A percentile compares a stretch with the other conserved stretches of the same genome.
Conservation (phyloP, 2,797 vertebrate genomes). For the Chelonia mydas region DNA sequence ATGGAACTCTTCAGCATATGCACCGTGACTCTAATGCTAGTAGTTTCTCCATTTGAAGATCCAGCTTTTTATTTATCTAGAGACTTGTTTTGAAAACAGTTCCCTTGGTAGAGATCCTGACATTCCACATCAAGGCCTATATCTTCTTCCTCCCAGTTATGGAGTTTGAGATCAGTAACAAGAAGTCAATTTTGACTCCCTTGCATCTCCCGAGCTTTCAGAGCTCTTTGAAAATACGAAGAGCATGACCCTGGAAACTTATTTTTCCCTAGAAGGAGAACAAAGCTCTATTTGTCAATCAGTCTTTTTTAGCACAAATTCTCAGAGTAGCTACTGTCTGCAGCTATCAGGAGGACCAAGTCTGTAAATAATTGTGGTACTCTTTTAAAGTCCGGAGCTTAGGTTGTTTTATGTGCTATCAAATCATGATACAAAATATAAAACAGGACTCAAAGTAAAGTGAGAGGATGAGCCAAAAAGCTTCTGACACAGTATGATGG, state of each 20-base stretch:
- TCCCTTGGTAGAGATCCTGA: constrained; percentile 65
- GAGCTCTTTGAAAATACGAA: constrained; percentile 77
- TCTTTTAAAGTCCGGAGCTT: constrained; percentile 37
- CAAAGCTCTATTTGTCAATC: constrained; percentile 75
- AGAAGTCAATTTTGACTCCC: constrained; percentile 74
- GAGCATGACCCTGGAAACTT: constrained; percentile 71
- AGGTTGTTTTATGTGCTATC: constrained; percentile 18
- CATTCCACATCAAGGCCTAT: constrained; percentile 64
- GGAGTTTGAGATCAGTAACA: constrained; percentile 68
- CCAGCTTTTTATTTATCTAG: constrained; percentile 60
- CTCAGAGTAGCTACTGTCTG: constrained; percentile 44
- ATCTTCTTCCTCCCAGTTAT: constrained; percentile 56
- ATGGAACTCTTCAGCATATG: constrained; percentile 50
- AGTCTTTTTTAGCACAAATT: constrained; percentile 62
- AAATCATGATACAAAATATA: not conserved
- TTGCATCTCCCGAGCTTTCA: constrained; percentile 72
- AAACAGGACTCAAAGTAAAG: constrained; percentile 1
- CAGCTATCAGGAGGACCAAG: constrained; percentile 39
- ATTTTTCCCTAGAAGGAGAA: constrained; percentile 45
- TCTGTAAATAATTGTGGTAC: constrained; percentile 50
- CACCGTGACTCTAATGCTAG: constrained; percentile 38
- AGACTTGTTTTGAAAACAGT: constrained; percentile 56
- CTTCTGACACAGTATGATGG: not conserved
- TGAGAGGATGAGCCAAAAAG: not conserved
- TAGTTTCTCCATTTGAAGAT: constrained; percentile 32